Conservation (phyloP, 2,888 invertebrate genomes). For the Caenorhabditis sp. region DNA sequence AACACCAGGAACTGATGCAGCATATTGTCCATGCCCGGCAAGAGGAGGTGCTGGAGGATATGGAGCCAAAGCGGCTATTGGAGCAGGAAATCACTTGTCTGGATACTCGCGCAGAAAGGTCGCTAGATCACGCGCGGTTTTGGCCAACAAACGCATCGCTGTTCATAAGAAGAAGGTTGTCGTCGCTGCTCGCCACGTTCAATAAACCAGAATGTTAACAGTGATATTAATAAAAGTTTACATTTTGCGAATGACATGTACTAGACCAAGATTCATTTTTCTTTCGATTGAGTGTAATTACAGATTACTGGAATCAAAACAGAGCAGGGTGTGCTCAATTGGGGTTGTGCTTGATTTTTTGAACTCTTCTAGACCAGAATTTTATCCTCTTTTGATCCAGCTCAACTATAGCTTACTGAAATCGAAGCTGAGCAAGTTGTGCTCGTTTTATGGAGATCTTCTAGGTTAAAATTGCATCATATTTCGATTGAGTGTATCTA, state of each 20-base stretch:
- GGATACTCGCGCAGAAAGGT: slow-evolving; percentile 37
- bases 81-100: slow-evolving; percentile 7
- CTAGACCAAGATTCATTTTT: too few species aligned
- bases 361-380: too few species aligned
- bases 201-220: not conserved
- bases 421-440: too few species aligned
- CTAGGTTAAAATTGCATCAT: too few species aligned
- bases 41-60: slow-evolving; percentile 14
- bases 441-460: too few species aligned
- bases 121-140: slow-evolving; percentile 23
- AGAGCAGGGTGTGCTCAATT: too few species aligned
- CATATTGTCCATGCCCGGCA: slow-evolving; percentile 40
- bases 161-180: slow-evolving; percentile 6
- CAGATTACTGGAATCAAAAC: too few species aligned
- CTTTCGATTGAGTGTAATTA: too few species aligned
- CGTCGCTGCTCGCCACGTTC: slow-evolving; percentile 8
- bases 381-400: too few species aligned
- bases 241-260: not conserved
- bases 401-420: too few species aligned
- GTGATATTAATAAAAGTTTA: not conserved
- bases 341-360: too few species aligned
- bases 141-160: slow-evolving; percentile 33
- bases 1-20: slow-evolving; percentile 39
- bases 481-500: too few species aligned
- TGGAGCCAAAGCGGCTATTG: slow-evolving; percentile 11